A percentile compares a stretch with the other conserved stretches of the same genome.
Evolutionary conservation across 2,113 vertebrate species (phyloP).

Genomic region (Rattus rattus): DNA sequence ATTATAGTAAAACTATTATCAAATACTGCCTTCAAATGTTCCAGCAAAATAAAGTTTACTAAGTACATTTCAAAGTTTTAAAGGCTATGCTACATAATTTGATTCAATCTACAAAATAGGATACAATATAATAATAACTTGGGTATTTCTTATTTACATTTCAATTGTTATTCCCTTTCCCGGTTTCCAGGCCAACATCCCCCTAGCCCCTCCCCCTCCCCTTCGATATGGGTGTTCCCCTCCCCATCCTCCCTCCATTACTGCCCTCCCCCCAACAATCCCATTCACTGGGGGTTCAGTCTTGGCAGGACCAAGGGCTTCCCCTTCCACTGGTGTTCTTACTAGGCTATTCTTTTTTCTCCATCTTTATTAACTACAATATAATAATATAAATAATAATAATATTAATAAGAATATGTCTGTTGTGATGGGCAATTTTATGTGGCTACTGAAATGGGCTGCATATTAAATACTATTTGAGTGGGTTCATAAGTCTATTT

Average conservation of each 20-base stretch:
- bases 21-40: background rate
- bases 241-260: too few relatives aligned
- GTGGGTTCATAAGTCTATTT: background rate
- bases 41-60: background rate
- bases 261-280: too few relatives aligned
- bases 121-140: background rate
- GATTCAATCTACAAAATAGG: background rate
- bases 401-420: background rate
- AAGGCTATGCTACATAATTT: background rate
- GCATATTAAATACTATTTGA: background rate
- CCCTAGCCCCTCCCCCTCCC: too few relatives aligned
- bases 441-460: background rate
- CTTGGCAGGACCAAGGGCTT: too few relatives aligned
- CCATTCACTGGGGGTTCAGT: too few relatives aligned
- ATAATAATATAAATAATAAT: background rate
- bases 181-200: too few relatives aligned
- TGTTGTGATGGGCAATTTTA: background rate
- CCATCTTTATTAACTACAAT: background rate
- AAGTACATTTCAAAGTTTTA: background rate
- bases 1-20: background rate
- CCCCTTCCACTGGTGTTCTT: too few relatives aligned
- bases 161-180: too few relatives aligned
- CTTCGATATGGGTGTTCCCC: too few relatives aligned
- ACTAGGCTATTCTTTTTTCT: too few relatives aligned
- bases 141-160: too few relatives aligned